Base-by-base conservation (phyloP, 2,113 vertebrate species). In the Tachuris rubrigastra region DNA sequence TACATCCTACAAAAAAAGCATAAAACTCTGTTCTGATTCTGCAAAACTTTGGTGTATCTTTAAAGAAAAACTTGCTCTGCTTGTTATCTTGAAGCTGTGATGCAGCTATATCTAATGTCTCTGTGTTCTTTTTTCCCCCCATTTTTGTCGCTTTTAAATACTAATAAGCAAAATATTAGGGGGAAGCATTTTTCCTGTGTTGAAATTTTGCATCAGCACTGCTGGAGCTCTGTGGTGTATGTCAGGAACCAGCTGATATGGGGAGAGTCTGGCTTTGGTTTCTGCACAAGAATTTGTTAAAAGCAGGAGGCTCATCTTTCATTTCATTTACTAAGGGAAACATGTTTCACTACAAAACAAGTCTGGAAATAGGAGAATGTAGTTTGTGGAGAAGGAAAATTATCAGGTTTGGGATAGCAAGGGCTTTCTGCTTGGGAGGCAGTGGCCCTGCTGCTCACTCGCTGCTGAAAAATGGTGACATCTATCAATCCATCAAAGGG, bases 401-500 rank as follows among this genome's bases (percentile, higher is more conserved):
- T 53, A 50, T 53, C 68, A 75, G 77, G 39, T 25, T 60, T 74
- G 72, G 87, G 68, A 39, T 63, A 53, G 87, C 14, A 19, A 77
- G 9, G 42, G 35, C 52, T 87, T 89, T 95, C 80, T 60, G 85
- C 93, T 31, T 95, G 92, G 94, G 95, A 92, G 90, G 88, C 83
- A 71, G 53, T 30, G 41, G 91, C 65, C 86, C 74, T 8, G 41
- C 76, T 92, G 87, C 65, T 93, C 59, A 6, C 73, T 89, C 4
- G 0, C 73, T 87, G 96, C 95, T 95, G 90, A 93, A 93, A 88
- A 80, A 80, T 58, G 89, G 93, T 96, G 97, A 93, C 93, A 92
- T 90, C 94, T 71, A 87, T 97, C 93, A 97, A 84, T 97, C 96
- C 90, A 83, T 96, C 93, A 89, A 85, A 96, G 97, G 85, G 92